A percentile compares a stretch with the other conserved stretches of the same genome.
Conservation (phyloP, 23 tunicate genomes). For the Corella eumyota region DNA sequence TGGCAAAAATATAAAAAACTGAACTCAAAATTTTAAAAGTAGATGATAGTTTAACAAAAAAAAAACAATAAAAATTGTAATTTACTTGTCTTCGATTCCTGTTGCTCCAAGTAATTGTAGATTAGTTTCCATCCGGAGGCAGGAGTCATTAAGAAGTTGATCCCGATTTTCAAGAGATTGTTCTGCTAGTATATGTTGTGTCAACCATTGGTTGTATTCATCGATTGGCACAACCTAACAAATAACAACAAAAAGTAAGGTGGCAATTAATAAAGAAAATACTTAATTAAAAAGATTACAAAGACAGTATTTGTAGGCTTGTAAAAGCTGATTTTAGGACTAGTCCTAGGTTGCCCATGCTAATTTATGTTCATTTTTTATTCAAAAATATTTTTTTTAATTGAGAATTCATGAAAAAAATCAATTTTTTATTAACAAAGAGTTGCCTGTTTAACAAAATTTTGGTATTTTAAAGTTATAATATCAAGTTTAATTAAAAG, state of each 20-base stretch:
- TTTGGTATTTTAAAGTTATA: background rate
- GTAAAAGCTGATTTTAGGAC: too few relatives aligned
- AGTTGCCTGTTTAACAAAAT: background rate
- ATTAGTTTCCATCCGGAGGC: conserved; percentile 50
- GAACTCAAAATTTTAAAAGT: background rate
- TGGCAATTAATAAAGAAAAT: too few relatives aligned
- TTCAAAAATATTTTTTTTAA: background rate
- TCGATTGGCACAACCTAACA: too few relatives aligned
- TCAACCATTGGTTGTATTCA: conserved; percentile 45
- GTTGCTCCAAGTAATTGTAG: conserved; percentile 93
- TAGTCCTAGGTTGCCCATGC: too few relatives aligned
- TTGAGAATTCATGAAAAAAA: background rate
- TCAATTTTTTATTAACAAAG: background rate
- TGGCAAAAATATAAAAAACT: background rate
- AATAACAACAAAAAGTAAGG: too few relatives aligned
- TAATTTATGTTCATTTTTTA: too few relatives aligned
- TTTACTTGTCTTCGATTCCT: conserved; percentile 94
- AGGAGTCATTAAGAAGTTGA: conserved; percentile 39
- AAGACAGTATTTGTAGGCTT: too few relatives aligned
- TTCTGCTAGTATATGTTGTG: conserved; percentile 44
- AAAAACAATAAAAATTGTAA: background rate
- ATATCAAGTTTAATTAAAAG: too few relatives aligned
- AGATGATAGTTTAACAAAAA: background rate
- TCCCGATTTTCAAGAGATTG: conserved; percentile 64
- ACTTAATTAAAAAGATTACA: too few relatives aligned